Percentiles rank a stretch among this genome's conserved stretches.
Conservation (phyloP, 2,797 vertebrate genomes). For the Clarias laeviceps region DNA sequence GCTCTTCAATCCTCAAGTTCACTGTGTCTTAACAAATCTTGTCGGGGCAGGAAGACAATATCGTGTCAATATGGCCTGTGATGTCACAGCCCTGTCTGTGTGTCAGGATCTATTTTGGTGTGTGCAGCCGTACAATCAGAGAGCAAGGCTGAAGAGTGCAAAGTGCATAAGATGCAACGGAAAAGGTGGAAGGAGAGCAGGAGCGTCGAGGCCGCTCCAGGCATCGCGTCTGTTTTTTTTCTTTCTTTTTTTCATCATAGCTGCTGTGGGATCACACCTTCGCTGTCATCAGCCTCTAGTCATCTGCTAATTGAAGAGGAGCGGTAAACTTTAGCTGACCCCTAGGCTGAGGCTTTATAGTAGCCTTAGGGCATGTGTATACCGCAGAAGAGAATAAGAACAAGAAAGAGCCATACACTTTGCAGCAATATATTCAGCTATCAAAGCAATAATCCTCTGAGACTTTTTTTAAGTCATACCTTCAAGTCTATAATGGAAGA, state of each 20-base stretch:
- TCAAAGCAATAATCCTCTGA: not conserved
- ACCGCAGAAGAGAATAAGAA: not conserved
- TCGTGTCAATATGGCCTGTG: slow-evolving; percentile 12
- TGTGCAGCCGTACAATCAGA: not conserved
- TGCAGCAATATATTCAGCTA: not conserved
- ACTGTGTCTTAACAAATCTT: slow-evolving; percentile 54
- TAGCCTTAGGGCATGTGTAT: slow-evolving; percentile 27
- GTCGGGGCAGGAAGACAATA: slow-evolving; percentile 47
- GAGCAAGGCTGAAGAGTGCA: not conserved
- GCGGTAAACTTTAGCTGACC: slow-evolving; percentile 55
- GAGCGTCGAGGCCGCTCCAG: slow-evolving; percentile 10
- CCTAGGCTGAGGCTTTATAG: slow-evolving; percentile 37
- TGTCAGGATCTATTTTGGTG: slow-evolving; percentile 21
- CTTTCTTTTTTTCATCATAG: slow-evolving; percentile 22
- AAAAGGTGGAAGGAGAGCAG: not conserved
- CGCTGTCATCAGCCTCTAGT: slow-evolving; percentile 46
- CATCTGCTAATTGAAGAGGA: slow-evolving; percentile 59
- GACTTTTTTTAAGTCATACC: not conserved
- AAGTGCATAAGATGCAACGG: not conserved
- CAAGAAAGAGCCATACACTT: not conserved
- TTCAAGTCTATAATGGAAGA: not conserved
- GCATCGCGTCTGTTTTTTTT: slow-evolving; percentile 42
- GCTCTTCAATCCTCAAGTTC: slow-evolving; percentile 15
- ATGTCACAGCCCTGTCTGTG: slow-evolving; percentile 15
- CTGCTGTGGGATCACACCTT: slow-evolving; percentile 46